A percentile compares a stretch with the other conserved stretches of the same genome.
These are phyloP conservation scores for Physella acuta DNA, from an alignment of 1,140 invertebrate genomes.

Conservation along the genomic window DNA sequence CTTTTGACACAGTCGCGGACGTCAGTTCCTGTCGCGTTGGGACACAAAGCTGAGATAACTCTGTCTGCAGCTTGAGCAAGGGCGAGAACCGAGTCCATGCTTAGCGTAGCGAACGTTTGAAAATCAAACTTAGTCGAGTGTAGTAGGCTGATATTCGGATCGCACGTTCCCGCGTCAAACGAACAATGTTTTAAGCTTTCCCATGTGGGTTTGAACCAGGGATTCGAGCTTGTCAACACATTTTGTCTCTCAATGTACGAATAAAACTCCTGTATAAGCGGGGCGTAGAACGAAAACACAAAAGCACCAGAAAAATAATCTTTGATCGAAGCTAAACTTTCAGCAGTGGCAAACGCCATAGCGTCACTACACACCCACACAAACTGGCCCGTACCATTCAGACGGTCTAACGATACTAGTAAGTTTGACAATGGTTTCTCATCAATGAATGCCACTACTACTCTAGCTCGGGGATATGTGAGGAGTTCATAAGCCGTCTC, in stretches of 20 bases:
- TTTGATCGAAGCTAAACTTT: not conserved
- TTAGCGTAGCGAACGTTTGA: not conserved
- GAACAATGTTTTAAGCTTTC: not conserved
- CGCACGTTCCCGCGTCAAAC: not conserved
- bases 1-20: not conserved
- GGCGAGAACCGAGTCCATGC: slow-evolving; percentile 8
- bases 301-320: not conserved
- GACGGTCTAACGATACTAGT: not conserved
- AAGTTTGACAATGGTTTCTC: not conserved
- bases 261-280: slow-evolving; percentile 12
- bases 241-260: slow-evolving; percentile 9
- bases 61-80: slow-evolving; percentile 1
- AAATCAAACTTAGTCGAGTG: not conserved
- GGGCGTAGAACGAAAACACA: slow-evolving; percentile 5
- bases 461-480: not conserved
- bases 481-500: not conserved
- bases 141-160: not conserved
- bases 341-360: not conserved
- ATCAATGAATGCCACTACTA: not conserved
- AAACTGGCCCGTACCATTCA: slow-evolving; percentile 12
- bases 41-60: not conserved
- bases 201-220: slow-evolving; percentile 3
- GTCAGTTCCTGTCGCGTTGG: not conserved
- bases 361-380: slow-evolving; percentile 6
- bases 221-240: slow-evolving; percentile 1